Conservation (phyloP, 2,888 invertebrate genomes). For the Mythimna vitellina region DNA sequence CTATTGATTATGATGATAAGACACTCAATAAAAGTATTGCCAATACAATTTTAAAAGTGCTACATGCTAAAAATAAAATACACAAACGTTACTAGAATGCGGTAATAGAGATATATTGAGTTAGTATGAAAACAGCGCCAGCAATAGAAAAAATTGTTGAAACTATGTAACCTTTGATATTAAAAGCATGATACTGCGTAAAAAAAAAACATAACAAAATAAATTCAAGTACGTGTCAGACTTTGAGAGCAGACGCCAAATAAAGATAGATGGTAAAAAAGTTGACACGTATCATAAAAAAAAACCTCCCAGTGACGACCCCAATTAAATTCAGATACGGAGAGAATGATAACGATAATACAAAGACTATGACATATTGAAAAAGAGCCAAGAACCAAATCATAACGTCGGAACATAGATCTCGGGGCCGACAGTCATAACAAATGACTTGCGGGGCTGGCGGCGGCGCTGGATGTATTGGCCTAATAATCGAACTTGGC, state of each 20-base stretch:
- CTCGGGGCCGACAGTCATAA: conserved; percentile 37
- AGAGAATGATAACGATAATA: conserved; percentile 20
- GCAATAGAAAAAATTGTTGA: neutral
- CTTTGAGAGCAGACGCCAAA: conserved; percentile 3
- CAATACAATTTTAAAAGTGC: neutral
- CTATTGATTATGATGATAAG: neutral
- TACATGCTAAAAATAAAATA: neutral
- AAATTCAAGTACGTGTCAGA: neutral
- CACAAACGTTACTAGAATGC: neutral
- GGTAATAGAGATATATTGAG: neutral
- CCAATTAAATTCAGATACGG: conserved; percentile 45
- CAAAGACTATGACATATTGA: conserved; percentile 40
- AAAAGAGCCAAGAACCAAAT: conserved; percentile 43
- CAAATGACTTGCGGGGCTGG: conserved; percentile 36
- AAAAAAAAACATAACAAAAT: neutral
- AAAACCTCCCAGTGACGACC: conserved; percentile 18
- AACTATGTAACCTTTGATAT: neutral
- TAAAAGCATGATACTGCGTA: neutral
- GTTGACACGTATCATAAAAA: conserved; percentile 25
- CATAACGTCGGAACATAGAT: conserved; percentile 42
- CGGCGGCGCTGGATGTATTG: conserved; percentile 43
- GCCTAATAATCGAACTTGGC: conserved; percentile 45
- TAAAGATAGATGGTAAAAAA: conserved; percentile 23
- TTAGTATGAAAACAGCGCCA: neutral
- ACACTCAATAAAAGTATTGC: neutral